phyloP scores from a whole-genome alignment of 92 coral and sea anemone genomes.

The Micromussa lordhowensis region DNA sequence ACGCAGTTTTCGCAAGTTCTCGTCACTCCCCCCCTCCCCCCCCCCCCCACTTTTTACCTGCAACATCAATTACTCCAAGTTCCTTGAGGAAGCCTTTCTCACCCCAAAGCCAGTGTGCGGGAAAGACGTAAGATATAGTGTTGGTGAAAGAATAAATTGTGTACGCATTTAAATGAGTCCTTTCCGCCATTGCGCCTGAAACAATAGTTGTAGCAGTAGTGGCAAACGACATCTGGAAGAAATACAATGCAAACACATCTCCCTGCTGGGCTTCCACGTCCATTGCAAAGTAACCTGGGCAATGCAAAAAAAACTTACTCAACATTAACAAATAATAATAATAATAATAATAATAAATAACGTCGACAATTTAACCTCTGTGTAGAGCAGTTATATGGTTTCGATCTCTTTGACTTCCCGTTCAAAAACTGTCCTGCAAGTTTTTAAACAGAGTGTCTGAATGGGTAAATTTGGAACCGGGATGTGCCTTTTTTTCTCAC shows the following conservation, averaged over 20 bases:
- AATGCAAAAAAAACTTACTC: not conserved
- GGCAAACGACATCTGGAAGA: constrained; percentile 89
- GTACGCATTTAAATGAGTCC: constrained; percentile 81
- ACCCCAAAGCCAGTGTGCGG: constrained; percentile 95
- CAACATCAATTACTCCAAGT: constrained; percentile 85
- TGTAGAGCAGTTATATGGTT: too few relatives aligned
- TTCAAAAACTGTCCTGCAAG: too few relatives aligned
- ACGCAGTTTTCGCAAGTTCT: not conserved
- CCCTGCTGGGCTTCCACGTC: constrained; percentile 80
- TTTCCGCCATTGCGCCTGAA: constrained; percentile 93
- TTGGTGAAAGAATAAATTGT: constrained; percentile 80
- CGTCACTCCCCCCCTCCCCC: too few relatives aligned
- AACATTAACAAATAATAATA: too few relatives aligned
- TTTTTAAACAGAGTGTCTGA: too few relatives aligned
- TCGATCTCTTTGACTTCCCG: too few relatives aligned
- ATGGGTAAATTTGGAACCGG: too few relatives aligned
- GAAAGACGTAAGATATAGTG: constrained; percentile 77
- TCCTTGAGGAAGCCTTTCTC: constrained; percentile 74
- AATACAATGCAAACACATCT: constrained; percentile 80
- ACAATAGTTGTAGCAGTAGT: constrained; percentile 91
- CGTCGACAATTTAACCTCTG: too few relatives aligned
- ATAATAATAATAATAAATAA: not conserved
- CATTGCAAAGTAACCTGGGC: constrained; percentile 65
- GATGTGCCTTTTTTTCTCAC: too few relatives aligned
- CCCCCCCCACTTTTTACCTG: constrained; percentile 70